Evolutionary conservation across 1,140 invertebrate species (phyloP), one percentile per base, ranked within the genome.

Genomic region (Magallana angulata): DNA sequence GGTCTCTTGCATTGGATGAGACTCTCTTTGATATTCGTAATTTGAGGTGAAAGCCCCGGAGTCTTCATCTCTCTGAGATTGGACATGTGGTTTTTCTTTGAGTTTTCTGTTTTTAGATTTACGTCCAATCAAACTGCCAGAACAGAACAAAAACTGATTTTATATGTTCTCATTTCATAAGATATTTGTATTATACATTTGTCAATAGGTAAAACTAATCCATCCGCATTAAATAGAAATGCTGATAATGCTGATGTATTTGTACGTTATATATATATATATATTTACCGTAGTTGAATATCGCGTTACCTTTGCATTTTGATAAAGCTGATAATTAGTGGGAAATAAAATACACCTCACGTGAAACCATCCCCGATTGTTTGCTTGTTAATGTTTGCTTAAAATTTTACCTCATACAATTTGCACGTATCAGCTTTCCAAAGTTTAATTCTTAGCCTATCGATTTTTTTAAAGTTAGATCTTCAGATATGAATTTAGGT

Each of bases 401-500:
- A 30, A 76, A 12, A 30, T 24, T 8, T 9, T 30, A 30, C 68
- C 18, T 76, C 68, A 30, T 30, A 76, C 12, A 30, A 4, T 8
- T 12, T 76, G 1, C 3, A 76, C 8, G 36, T 76, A 76, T 30
- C 68, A 76, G 36, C 68, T 76, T 76, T 76, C 68, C 12, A 76
- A 24, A 3, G 1, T 76, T 76, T 76, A 30, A 76, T 30, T 76
- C 68, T 76, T 11, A 71, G 7, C 1, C 18, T 76, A 76, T 76
- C 36, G 68, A 76, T 76, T 76, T 76, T 71, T 76, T 76, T 76
- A 30, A 76, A 14, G 18, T 64, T 16, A 16, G 14, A 64, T 64
- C 60, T 64, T 64, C 30, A 11, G 4, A 76, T 9, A 18, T 76
- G 24, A 76, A 76, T 76, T 30, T 76, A 2, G 68, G 68, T 76